Base-by-base conservation (phyloP, 2,888 invertebrate genomes). In the Torymus tubicola region DNA sequence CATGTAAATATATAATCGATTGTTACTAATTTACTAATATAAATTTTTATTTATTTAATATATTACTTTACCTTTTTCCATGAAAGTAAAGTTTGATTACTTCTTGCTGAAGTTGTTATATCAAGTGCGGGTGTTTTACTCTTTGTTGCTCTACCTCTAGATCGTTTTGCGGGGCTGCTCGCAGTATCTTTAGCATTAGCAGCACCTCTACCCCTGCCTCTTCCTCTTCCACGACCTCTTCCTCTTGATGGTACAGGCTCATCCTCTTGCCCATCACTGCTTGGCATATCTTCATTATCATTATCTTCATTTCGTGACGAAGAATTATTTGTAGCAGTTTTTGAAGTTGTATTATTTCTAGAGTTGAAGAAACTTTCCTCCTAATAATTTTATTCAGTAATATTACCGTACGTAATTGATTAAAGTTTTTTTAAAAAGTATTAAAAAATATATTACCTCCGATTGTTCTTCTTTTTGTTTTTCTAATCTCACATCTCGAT, bases 401-500 rank as follows among this genome's bases (percentile, higher is more conserved):
- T 63, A 24, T 57, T n/a, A 21, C 52, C 10, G 57, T 24, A 42
- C n/a, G 2, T 16, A 4, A 21, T 58, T 24, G 12, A 68, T 53
- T 1, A 4, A 67, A 61, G 73, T 42, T 58, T 10, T 57, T 53
- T 12, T 55, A 14, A 58, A 24, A 14, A 64, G 31, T 24, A 55
- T 21, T 18, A 70, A 73, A 42, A 31, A 12, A 63, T 52, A 63
- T 16, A 42, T 70, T 82, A 82, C 81, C 42, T 83, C 81, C 21
- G 64, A 2, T 77, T 77, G 57, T 70, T 85, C 87, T 65, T 83
- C 77, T 21, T 83, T 85, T 84, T 82, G 86, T 83, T 82, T 86
- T 82, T 53, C 65, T 8, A 81, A 16, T 60, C 92, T 87, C 75
- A 89, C 86, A 11, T 90, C 86, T 81, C 92, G 91, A 81, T 92